Conservation (phyloP, 2,797 vertebrate genomes). For the Liparis tanakae region DNA sequence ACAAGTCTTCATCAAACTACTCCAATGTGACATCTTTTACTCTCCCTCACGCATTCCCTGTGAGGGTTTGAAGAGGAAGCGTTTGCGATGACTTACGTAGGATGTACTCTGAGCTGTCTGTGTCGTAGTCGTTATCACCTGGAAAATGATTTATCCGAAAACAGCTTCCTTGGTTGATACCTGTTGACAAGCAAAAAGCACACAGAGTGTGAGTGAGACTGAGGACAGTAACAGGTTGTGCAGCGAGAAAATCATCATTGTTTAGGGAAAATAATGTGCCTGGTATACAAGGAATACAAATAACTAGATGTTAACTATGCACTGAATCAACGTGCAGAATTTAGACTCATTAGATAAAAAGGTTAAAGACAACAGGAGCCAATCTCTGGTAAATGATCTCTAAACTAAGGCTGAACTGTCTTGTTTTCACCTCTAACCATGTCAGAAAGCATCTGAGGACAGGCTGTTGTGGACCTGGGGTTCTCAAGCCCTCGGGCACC, state of each 20-base stretch:
- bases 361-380: neutral
- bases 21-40: slow-evolving; percentile 18
- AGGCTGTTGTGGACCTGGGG: slow-evolving; percentile 39
- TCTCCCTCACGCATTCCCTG: slow-evolving; percentile 33
- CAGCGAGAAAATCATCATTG: neutral
- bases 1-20: slow-evolving; percentile 2
- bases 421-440: slow-evolving; percentile 35
- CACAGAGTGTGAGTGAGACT: slow-evolving; percentile 10
- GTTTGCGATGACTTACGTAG: slow-evolving; percentile 89
- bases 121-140: slow-evolving; percentile 98
- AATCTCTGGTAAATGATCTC: slow-evolving; percentile 6
- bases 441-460: slow-evolving; percentile 53
- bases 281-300: neutral
- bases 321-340: neutral
- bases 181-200: slow-evolving; percentile 75
- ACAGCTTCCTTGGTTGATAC: slow-evolving; percentile 95
- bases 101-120: slow-evolving; percentile 98
- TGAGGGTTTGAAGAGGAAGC: slow-evolving; percentile 50
- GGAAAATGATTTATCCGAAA: slow-evolving; percentile 99
- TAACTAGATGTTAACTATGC: neutral
- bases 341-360: slow-evolving; percentile 10
- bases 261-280: slow-evolving; percentile 1
- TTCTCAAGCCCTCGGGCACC: slow-evolving; percentile 56
- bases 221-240: neutral
- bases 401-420: slow-evolving; percentile 9